Conservation (phyloP, 2,888 invertebrate species). For the Eretmocerus hayati region DNA sequence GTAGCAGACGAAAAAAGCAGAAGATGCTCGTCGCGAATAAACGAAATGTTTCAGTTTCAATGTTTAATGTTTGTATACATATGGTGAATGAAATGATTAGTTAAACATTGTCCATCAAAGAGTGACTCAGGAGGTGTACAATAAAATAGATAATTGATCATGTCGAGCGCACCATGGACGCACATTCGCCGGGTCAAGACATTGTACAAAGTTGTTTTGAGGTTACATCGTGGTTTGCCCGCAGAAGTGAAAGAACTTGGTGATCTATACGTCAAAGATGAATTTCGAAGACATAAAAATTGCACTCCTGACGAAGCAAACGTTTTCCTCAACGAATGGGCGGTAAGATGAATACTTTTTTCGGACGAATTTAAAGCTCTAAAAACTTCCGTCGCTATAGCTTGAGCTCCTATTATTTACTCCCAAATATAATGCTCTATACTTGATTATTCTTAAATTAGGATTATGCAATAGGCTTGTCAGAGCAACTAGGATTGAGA, state of each 20-base stretch:
- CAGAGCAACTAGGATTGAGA: constrained; percentile 65
- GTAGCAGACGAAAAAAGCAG: too few species aligned
- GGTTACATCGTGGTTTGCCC: constrained; percentile 71
- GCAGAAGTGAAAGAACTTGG: constrained; percentile 63
- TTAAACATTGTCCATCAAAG: too few species aligned
- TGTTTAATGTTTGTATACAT: too few species aligned
- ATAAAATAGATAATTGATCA: neutral
- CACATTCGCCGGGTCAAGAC: constrained; percentile 62
- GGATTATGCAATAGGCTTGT: constrained; percentile 70
- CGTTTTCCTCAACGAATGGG: constrained; percentile 84
- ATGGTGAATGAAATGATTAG: too few species aligned
- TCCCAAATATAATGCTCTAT: too few species aligned
- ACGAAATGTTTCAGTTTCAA: too few species aligned
- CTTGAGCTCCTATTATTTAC: too few species aligned
- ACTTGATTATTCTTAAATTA: constrained; percentile 46
- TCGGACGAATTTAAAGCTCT: too few species aligned
- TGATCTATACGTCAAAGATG: constrained; percentile 70
- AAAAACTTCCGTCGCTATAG: too few species aligned
- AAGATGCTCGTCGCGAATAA: too few species aligned
- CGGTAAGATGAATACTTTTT: constrained; percentile 56
- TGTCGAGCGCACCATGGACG: constrained; percentile 22
- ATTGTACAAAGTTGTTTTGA: constrained; percentile 72
- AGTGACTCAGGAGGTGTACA: too few species aligned
- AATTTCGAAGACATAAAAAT: constrained; percentile 77
- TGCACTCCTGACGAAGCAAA: constrained; percentile 63